Percentiles rank a stretch among this genome's conserved stretches.
Evolutionary conservation across 2,888 invertebrate species (phyloP).

Genomic region (Drosophila kuntzei): DNA sequence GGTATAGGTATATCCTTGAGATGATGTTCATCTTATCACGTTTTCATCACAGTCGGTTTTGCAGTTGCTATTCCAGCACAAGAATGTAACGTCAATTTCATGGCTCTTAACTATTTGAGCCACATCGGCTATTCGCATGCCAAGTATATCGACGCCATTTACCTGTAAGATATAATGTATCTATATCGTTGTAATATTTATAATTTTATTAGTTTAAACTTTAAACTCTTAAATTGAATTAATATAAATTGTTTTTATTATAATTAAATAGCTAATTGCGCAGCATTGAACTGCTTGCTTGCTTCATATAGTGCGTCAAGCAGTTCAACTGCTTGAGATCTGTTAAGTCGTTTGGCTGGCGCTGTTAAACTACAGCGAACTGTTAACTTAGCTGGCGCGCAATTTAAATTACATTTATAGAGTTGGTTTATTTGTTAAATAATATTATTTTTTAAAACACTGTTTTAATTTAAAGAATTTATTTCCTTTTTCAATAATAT

Average conservation of each 20-base stretch:
- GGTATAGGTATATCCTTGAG: neutral
- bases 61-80: conserved; percentile 86
- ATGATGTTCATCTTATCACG: conserved; percentile 41
- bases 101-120: conserved; percentile 86
- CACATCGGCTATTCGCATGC: conserved; percentile 86
- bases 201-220: neutral
- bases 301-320: neutral
- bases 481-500: too few species aligned
- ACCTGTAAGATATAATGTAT: conserved; percentile 85
- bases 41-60: conserved; percentile 85
- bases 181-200: too few species aligned
- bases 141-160: conserved; percentile 87
- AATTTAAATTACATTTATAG: neutral
- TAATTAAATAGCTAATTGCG: too few species aligned
- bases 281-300: conserved; percentile 1
- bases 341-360: conserved; percentile 6
- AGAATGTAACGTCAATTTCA: conserved; percentile 85
- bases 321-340: conserved; percentile 20
- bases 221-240: neutral
- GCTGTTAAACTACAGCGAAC: conserved; percentile 8
- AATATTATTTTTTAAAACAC: too few species aligned
- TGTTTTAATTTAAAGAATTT: too few species aligned
- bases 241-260: neutral
- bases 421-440: too few species aligned
- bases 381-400: conserved; percentile 7